Evolutionary conservation across 2,797 vertebrate species (phyloP), one percentile per base, ranked within the genome.

Genomic region (Stomatorhinus walkeri): DNA sequence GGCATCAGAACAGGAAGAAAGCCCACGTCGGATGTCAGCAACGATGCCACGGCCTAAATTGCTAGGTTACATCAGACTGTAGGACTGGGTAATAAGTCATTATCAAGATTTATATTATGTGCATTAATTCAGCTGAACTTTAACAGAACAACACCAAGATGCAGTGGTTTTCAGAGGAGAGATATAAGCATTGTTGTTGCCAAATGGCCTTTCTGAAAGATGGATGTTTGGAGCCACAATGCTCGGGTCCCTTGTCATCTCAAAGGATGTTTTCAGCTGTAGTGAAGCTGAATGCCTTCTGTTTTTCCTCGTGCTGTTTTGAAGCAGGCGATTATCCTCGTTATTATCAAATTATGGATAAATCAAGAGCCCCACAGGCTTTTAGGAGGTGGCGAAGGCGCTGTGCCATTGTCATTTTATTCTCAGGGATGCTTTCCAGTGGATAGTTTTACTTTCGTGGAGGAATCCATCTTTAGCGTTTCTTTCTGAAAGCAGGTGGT

Each of bases 291-390:
- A 59, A 64, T 24, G 43, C 22, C 52, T 51, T 68, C 22, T 85
- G 36, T 59, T 32, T 36, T 56, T 43, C 8, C 52, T 32, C 19
- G 3, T 56, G 24, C 52, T 88, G 19, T 46, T 52, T 68, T 49
- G 54, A 22, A 59, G 83, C 81, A 86, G 7, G 12, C 4, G 14
- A 49, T 85, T 89, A 68, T 68, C 88, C 56, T 12, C 9, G 14
- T 85, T 89, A 59, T 72, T 72, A 68, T 14, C 48, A 89, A 85
- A 51, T 86, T 59, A 86, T 89, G 46, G 46, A 43, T 86, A 52
- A 52, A 61, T 85, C 48, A 22, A 51, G 88, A 88, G 40, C 52
- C 88, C 59, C 56, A 5, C 14, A 19, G 43, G 43, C 43, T 51
- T 83, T 88, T 46, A 43, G 28, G 36, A 46, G 72, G 51, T 43